Percentiles rank a stretch among this genome's conserved stretches.
phyloP scores from a whole-genome alignment of 2,797 vertebrate genomes.

The Oryzias sinensis region DNA sequence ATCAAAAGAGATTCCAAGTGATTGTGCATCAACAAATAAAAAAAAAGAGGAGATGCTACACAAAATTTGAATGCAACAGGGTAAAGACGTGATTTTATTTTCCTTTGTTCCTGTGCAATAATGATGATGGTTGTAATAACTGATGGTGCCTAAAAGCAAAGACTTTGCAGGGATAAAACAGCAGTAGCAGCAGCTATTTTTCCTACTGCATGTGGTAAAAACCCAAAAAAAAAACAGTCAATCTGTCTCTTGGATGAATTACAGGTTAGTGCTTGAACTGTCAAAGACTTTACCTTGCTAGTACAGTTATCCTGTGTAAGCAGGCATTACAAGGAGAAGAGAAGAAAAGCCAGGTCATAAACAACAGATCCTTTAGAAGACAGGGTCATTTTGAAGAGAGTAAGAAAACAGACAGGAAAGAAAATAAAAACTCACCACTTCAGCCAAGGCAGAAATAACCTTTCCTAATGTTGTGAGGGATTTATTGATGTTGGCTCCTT shows the following conservation, averaged over 20 bases:
- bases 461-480: conserved; percentile 97
- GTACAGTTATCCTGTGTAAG: conserved; percentile 93
- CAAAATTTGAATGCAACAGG: conserved; percentile 14
- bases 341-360: conserved; percentile 63
- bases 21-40: not conserved
- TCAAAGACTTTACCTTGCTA: conserved; percentile 90
- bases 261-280: conserved; percentile 43
- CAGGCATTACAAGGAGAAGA: conserved; percentile 79
- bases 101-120: conserved; percentile 21
- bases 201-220: conserved; percentile 23
- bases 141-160: conserved; percentile 7
- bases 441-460: conserved; percentile 96
- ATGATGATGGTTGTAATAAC: conserved; percentile 6
- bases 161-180: conserved; percentile 9
- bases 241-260: conserved; percentile 30
- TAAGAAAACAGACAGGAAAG: conserved; percentile 8
- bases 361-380: conserved; percentile 53
- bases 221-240: conserved; percentile 15
- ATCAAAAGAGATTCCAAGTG: not conserved
- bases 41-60: not conserved
- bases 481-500: conserved; percentile 99
- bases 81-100: conserved; percentile 2
- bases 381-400: conserved; percentile 24
- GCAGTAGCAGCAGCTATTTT: not conserved
- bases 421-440: conserved; percentile 87